These are phyloP conservation scores for Cladopsammia gracilis DNA, from an alignment of 64 coral and sea anemone species.

Conservation along the genomic window DNA sequence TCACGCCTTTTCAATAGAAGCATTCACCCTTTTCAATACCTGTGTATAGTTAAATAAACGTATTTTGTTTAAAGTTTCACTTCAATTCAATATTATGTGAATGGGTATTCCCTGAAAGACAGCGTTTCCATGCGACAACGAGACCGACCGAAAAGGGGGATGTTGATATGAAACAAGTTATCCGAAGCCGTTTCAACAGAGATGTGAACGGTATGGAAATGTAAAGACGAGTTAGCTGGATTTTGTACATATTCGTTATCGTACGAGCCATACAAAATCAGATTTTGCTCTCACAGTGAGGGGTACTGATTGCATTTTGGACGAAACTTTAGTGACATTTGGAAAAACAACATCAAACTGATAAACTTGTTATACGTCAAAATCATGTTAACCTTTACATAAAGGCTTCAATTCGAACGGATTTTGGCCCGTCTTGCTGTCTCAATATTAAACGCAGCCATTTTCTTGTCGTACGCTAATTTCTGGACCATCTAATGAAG, in stretches of 20 bases:
- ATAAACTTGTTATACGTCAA: neutral
- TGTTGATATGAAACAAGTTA: neutral
- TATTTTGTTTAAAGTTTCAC: constrained; percentile 77
- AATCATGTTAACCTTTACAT: neutral
- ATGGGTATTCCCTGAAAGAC: constrained; percentile 68
- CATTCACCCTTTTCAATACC: constrained; percentile 67
- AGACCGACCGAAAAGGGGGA: constrained; percentile 2
- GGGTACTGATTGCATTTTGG: neutral
- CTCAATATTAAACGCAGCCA: neutral
- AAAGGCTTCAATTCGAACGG: neutral
- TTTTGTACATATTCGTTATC: neutral
- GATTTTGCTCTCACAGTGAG: constrained; percentile 8
- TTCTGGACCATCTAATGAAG: neutral
- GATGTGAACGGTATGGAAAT: neutral
- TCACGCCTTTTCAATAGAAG: constrained; percentile 76
- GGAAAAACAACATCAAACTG: neutral
- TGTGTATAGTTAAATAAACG: constrained; percentile 64
- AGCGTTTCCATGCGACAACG: constrained; percentile 73
- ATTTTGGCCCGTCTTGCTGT: neutral
- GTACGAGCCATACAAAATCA: neutral
- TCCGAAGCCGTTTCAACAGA: neutral
- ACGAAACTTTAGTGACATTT: neutral
- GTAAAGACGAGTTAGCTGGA: neutral
- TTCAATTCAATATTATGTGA: constrained; percentile 64
- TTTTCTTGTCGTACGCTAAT: no score